Base-by-base conservation (phyloP, 2,888 invertebrate genomes). In the Drosophila paucipuncta region DNA sequence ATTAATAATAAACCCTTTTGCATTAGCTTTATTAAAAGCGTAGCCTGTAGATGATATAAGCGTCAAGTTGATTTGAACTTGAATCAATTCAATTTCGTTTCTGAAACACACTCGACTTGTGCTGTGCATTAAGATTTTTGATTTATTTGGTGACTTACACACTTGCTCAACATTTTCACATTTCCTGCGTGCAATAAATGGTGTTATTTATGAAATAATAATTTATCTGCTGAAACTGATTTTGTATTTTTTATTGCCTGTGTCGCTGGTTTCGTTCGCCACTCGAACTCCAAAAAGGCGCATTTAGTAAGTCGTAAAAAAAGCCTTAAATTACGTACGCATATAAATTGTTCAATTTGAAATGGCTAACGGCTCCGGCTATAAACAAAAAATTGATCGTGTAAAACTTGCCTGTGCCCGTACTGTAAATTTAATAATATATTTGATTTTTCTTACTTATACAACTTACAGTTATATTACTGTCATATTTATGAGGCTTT, bases 1-100 rank as follows among this genome's bases (percentile, higher is more conserved):
- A 85, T 71, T 76, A 68, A 77, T 79, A 41, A 61, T 68, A 52
- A 47, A 33, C 52, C 65, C 37, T 47, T 16, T 47, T 86, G 89
- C 84, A 89, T 85, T 85, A 85, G 74, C 63, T 75, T 72, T 84
- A 85, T 85, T 85, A 89, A 84, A 87, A 69, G 37, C 39, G 10
- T n/a, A 11, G 41, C 33, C n/a, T 18, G 22, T 35, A 2, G 62
- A 54, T 68, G 33, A 39, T 64, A 58, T 61, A 68, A 63, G 59
- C 37, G 54, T 31, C 54, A 52, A 59, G 52, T 54, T 31, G 13
- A 31, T 57, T 59, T 9, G 31, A 66, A 31, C 50, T 50, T n/a
- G 41, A 66, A 43, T 73, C 58, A 54, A 59, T 59, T 67, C 68
- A 68, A n/a, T 54, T 65, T 16, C 28, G 59, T 10, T 39, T 28